Conservation (phyloP, 2,113 vertebrate genomes). For the Ancistrus triradiatus region DNA sequence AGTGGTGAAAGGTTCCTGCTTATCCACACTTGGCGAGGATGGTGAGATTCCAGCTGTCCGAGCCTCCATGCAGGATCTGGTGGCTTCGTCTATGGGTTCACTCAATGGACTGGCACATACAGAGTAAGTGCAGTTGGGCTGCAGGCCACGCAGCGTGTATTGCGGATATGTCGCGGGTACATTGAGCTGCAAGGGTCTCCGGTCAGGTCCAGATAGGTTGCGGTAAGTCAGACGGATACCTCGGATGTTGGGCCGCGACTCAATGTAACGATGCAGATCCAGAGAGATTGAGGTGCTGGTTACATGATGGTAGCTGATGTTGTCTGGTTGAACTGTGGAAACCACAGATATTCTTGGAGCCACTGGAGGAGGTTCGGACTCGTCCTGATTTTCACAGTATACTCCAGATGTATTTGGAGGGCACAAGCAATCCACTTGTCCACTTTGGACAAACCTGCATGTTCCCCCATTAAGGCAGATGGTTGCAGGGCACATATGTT, state of each 20-base stretch:
- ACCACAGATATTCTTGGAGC: constrained; percentile 36
- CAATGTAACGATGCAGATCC: constrained; percentile 78
- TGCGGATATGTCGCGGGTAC: constrained; percentile 78
- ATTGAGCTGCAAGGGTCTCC: constrained; percentile 77
- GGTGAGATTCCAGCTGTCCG: constrained; percentile 67
- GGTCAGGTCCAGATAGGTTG: constrained; percentile 85
- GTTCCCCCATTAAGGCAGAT: constrained; percentile 83
- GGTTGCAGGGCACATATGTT: constrained; percentile 71
- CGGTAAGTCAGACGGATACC: constrained; percentile 87
- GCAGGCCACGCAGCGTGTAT: constrained; percentile 83
- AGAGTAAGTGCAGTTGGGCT: constrained; percentile 85
- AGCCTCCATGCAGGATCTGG: constrained; percentile 79
- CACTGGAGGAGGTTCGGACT: constrained; percentile 28
- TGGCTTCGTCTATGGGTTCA: constrained; percentile 44
- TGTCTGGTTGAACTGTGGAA: constrained; percentile 24
- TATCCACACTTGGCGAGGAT: constrained; percentile 61
- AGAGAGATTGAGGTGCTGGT: constrained; percentile 84
- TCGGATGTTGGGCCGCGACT: constrained; percentile 68
- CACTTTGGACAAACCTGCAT: constrained; percentile 67
- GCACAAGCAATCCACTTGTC: constrained; percentile 77
- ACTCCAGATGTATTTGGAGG: constrained; percentile 64
- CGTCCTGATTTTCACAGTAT: constrained; percentile 71
- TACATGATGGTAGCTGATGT: constrained; percentile 70
- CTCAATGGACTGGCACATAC: constrained; percentile 81
- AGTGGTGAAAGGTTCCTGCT: constrained; percentile 72